Conservation (phyloP, 2,113 vertebrate genomes). For the Ceyx melanurus region DNA sequence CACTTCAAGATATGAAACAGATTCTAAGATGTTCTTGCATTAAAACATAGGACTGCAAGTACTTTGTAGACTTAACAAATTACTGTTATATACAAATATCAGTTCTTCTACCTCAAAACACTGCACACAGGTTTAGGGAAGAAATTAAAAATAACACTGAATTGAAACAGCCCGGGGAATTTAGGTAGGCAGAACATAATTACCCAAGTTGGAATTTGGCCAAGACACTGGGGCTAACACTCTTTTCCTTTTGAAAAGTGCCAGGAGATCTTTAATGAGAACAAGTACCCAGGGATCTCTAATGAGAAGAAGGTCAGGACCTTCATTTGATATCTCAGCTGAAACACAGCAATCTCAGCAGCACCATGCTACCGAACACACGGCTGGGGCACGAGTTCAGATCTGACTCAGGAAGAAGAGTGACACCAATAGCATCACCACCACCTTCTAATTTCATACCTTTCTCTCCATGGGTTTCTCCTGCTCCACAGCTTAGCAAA, state of each 20-base stretch:
- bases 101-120: not conserved
- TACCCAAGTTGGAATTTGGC: slow-evolving; percentile 66
- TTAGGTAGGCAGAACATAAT: slow-evolving; percentile 64
- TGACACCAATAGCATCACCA: slow-evolving; percentile 7
- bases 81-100: not conserved
- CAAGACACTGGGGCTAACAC: slow-evolving; percentile 59
- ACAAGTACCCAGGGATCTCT: slow-evolving; percentile 66
- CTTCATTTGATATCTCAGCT: slow-evolving; percentile 62
- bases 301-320: slow-evolving; percentile 64
- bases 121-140: not conserved
- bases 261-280: slow-evolving; percentile 71
- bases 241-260: slow-evolving; percentile 62
- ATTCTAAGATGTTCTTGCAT: not conserved
- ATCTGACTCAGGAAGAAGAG: slow-evolving; percentile 25
- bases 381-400: slow-evolving; percentile 29
- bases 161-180: slow-evolving; percentile 47
- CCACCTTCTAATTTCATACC: not conserved
- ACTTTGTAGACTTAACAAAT: not conserved
- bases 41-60: not conserved
- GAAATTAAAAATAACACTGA: slow-evolving; percentile 38
- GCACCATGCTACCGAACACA: slow-evolving; percentile 11
- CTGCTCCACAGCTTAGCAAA: not conserved
- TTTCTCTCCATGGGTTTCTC: not conserved
- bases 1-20: not conserved
- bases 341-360: slow-evolving; percentile 60